Conservation (phyloP, 2,888 invertebrate species). For the Diadromus collaris region DNA sequence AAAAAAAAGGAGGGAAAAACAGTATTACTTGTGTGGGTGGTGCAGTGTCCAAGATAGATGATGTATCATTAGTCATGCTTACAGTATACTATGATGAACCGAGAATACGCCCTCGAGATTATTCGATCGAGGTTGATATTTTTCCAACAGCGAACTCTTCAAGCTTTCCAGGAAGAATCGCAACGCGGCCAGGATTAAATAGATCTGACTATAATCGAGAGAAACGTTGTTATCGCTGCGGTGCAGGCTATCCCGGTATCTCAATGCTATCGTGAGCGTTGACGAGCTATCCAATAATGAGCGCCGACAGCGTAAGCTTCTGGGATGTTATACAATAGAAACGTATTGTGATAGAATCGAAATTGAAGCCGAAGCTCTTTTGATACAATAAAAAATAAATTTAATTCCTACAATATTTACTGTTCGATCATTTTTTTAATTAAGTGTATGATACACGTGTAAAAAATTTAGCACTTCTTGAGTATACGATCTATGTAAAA, state of each 20-base stretch:
- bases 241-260: slow-evolving; percentile 3
- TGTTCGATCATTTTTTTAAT: background rate
- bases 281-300: background rate
- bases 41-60: background rate
- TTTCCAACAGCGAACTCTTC: too few relatives aligned
- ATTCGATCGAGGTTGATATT: too few relatives aligned
- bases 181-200: slow-evolving; percentile 16
- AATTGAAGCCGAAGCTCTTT: background rate
- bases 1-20: background rate
- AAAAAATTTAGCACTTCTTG: too few relatives aligned
- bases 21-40: background rate
- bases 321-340: background rate
- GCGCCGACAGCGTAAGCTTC: background rate
- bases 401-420: background rate
- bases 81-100: too few relatives aligned
- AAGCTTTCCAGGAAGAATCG: background rate
- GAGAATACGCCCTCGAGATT: too few relatives aligned
- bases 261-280: background rate
- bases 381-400: background rate
- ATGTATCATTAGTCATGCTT: background rate
- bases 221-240: slow-evolving; percentile 15
- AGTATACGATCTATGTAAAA: too few relatives aligned
- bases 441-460: too few relatives aligned
- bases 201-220: slow-evolving; percentile 19
- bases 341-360: background rate